Conservation (phyloP, 2,888 invertebrate genomes). For the Ochlodes sylvanus region DNA sequence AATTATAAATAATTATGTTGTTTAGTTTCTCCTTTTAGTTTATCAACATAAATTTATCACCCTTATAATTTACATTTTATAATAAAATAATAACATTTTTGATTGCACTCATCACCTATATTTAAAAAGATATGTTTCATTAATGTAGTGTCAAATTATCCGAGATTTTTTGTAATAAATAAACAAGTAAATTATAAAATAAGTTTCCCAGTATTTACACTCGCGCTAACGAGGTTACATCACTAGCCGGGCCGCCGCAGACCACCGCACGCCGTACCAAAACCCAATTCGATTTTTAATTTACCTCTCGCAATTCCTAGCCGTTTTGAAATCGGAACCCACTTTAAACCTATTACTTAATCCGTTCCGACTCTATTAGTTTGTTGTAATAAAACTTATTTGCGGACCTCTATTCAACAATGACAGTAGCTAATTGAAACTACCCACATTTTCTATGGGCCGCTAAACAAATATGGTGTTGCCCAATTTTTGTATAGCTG, state of each 20-base stretch:
- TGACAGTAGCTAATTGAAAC: slow-evolving; percentile 67
- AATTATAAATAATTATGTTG: too few species aligned
- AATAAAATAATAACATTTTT: too few species aligned
- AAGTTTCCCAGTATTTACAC: background rate
- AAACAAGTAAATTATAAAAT: background rate
- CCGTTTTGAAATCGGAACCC: slow-evolving; percentile 57
- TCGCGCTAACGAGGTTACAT: slow-evolving; percentile 22
- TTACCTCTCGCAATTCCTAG: slow-evolving; percentile 62
- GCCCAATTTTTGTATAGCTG: slow-evolving; percentile 16
- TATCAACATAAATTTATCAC: too few species aligned
- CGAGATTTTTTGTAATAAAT: too few species aligned
- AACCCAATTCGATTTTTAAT: slow-evolving; percentile 63
- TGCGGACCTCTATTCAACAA: slow-evolving; percentile 43
- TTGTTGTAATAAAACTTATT: slow-evolving; percentile 48
- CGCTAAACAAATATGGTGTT: slow-evolving; percentile 37
- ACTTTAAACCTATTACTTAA: slow-evolving; percentile 71
- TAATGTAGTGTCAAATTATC: too few species aligned
- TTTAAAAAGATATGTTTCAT: too few species aligned
- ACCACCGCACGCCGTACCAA: slow-evolving; percentile 45
- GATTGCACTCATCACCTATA: too few species aligned
- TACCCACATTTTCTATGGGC: slow-evolving; percentile 34
- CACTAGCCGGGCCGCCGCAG: slow-evolving; percentile 43
- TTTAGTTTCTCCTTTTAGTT: too few species aligned
- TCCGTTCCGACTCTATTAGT: slow-evolving; percentile 60
- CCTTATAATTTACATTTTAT: too few species aligned